Percentiles rank a stretch among this genome's conserved stretches.
These are phyloP conservation scores for Heterotilapia buettikoferi DNA, from an alignment of 2,113 vertebrate species.

Conservation along the genomic window DNA sequence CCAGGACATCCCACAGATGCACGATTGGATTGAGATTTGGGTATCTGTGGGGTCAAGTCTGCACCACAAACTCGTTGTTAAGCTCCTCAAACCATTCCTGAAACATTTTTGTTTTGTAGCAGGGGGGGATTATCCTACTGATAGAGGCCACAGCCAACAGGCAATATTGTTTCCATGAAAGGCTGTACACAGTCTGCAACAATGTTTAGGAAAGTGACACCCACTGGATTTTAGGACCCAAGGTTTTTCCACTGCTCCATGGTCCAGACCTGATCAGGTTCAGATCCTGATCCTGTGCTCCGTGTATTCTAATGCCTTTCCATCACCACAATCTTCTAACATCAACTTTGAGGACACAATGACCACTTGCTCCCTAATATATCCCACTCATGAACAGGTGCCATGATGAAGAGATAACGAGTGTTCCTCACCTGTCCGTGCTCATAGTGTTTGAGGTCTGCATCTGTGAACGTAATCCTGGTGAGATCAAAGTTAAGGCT, in stretches of 20 bases:
- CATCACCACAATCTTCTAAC: background rate
- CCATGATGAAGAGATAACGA: background rate
- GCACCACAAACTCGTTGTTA: background rate
- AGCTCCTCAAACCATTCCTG: background rate
- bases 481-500: background rate
- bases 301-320: background rate
- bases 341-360: background rate
- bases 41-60: background rate
- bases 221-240: background rate
- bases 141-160: background rate
- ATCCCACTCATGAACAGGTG: background rate
- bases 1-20: background rate
- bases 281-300: background rate
- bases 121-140: background rate
- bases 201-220: rapidly evolving
- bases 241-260: background rate
- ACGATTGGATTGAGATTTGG: background rate
- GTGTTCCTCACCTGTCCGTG: background rate
- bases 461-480: background rate
- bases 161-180: background rate
- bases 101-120: background rate
- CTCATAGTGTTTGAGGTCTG: background rate
- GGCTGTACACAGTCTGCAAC: rapidly evolving
- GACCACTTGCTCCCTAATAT: background rate
- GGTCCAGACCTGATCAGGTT: background rate